Evolutionary conservation across 2,113 vertebrate genomes (phyloP), one percentile per base, ranked within the genome.

Genomic region (Oryzias woworae): DNA sequence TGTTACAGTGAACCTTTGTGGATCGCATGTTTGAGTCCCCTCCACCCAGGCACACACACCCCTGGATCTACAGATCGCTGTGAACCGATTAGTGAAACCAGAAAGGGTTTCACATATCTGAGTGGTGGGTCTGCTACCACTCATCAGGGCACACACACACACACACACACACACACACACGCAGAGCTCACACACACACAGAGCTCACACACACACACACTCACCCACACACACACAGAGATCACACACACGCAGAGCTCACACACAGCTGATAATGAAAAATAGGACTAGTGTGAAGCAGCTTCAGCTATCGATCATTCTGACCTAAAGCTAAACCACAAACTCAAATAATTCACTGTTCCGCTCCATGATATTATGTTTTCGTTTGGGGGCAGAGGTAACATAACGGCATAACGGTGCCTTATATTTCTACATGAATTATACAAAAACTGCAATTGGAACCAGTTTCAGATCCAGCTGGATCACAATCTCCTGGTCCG

Each of bases 271-370:
- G 91, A 88, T 91, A 91, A 85, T 70, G 88, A 88, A 85, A 93
- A 91, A 91, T 80, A 87, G 89, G 85, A 91, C 87, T 49, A 14
- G 69, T 81, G 87, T 81, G 89, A 92, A 92, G 92, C 85, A 90
- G 81, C 82, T 86, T 82, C 84, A 89, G 93, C 92, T 92, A 93
- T 93, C 90, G 91, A 77, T 87, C 89, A 90, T 82, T 81, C 86
- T 88, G 92, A 92, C 64, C 83, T 87, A 87, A 89, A 90, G 90
- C 80, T 83, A 88, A 87, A 83, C 71, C 72, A 73, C 69, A 78
- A 46, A 75, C 78, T 85, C 54, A 74, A 80, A 67, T 78, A 77
- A 75, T 75, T 75, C 75, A 82, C 77, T 77, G 71, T 80, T 81
- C 68, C 78, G 72, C 76, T 75, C 74, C 63, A 80, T 81, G 73